These are phyloP conservation scores for Ecdyonurus torrentis DNA, from an alignment of 2,888 invertebrate species.

Conservation along the genomic window DNA sequence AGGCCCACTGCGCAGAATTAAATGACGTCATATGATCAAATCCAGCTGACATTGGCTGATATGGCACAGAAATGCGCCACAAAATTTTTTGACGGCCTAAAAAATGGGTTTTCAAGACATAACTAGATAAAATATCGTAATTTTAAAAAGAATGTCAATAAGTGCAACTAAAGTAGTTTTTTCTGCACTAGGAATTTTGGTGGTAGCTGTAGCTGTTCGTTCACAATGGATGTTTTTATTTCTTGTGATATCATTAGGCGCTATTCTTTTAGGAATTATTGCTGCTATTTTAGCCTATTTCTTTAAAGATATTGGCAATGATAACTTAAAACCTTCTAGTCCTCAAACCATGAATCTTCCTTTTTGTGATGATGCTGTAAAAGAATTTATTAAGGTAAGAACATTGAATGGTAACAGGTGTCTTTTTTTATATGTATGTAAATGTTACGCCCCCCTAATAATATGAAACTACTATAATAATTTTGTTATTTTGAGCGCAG, in stretches of 20 bases:
- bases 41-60: background rate
- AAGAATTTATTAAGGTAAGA: conserved; percentile 8
- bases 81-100: background rate
- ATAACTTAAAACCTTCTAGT: background rate
- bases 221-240: conserved; percentile 9
- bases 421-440: no score
- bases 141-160: background rate
- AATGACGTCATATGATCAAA: no score
- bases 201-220: background rate
- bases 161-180: background rate
- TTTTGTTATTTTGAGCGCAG: background rate
- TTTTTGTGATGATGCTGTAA: conserved; percentile 2
- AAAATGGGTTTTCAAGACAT: background rate
- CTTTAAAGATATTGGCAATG: conserved; percentile 5
- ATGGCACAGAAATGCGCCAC: background rate
- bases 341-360: conserved; percentile 2
- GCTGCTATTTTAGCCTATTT: conserved; percentile 8
- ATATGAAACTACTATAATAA: background rate
- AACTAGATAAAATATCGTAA: background rate
- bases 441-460: no score
- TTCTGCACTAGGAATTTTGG: background rate
- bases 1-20: no score
- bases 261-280: conserved; percentile 9
- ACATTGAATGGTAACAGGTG: no score
- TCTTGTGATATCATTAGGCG: conserved; percentile 6